Base-by-base conservation (phyloP, 2,113 vertebrate genomes). In the Eolophus roseicapilla region DNA sequence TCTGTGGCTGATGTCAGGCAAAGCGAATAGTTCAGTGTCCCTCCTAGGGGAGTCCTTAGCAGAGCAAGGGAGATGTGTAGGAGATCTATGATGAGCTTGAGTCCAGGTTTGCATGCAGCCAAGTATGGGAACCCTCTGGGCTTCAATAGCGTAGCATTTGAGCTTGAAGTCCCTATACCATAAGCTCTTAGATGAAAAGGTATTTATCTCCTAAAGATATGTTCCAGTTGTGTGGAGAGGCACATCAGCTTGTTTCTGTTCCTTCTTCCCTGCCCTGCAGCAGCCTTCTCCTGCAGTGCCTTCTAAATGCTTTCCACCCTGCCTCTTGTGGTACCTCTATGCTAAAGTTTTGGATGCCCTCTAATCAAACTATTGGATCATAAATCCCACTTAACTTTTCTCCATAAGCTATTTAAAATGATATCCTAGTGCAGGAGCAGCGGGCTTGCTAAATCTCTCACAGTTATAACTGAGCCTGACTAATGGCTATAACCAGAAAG, bases 231-330 rank as follows among this genome's bases (percentile, higher is more conserved):
- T 14, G 17, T 57, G n/a, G 21, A 81, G 46, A 44, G 12, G 25
- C 74, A 17, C 17, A 63, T 59, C 25, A 79, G 7, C 9, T 15
- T 37, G 13, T 35, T 90, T 79, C 50, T 75, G 1, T 27, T 11
- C 10, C 19, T 75, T 68, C 67, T 31, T 68, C 9, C 19, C 3
- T 20, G 27, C 33, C 23, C 33, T 46, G 13, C 11, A 28, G 2
- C 39, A 79, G 46, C 2, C 5, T 85, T 19, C 24, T 68, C 33
- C 13, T 52, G 8, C n/a, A 76, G 17, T n/a, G 60, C 9, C 9
- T 59, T 65, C 37, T 31, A 17, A 0, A 0, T 37, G 23, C 17
- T 86, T 82, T 74, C 16, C 29, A 76, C 43, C 6, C 25, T 55
- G 28, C 43, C 17, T 76, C 27, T 12, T n/a, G 5, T 4, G 18